Evolutionary conservation across 1,140 invertebrate species (phyloP), one percentile per base, ranked within the genome.

Genomic region (Macrostomum lignano): DNA sequence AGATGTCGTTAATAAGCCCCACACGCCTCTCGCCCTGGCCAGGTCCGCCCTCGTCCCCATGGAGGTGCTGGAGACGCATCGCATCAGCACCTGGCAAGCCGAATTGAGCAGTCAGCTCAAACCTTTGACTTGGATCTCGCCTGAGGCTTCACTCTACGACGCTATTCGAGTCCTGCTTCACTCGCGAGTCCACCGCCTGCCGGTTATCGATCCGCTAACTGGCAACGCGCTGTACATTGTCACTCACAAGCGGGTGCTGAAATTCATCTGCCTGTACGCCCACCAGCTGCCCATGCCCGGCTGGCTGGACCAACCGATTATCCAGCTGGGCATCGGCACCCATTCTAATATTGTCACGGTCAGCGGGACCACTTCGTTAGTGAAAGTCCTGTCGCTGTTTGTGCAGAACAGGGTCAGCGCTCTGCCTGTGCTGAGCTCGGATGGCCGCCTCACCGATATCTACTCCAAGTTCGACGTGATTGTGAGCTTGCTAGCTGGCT

Each of bases 401-500:
- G 74, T 96, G 17, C 74, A 86, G 45, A 68, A 81, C 48, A 66
- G 82, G 45, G 78, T 94, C n/a, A 91, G 82, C 7, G 84, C 84
- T 20, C 60, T 94, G 39, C 86, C 86, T 2, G 71, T 94, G 37
- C 67, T 93, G 11, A 81, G 93, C 56, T 14, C 9, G 11, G 46
- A 64, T 9, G 67, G 84, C 38, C 71, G 73, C 45, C 69, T 96
- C 35, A 71, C 91, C 35, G 84, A 96, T 58, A 91, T 96, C 44
- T 96, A 94, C 63, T 81, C 86, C 46, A 96, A 96, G 64, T 96
- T 94, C 65, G 86, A 96, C 65, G 84, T 91, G 41, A 94, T 96
- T 65, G 81, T 91, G 67, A 76, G 77, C 72, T 32, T 13, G 17
- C 24, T 33, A n/a, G 14, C 7, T 36, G n/a, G n/a, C n/a, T n/a